These are phyloP conservation scores for Galeopterus variegatus DNA, from an alignment of 2,113 vertebrate genomes.

Conservation along the genomic window DNA sequence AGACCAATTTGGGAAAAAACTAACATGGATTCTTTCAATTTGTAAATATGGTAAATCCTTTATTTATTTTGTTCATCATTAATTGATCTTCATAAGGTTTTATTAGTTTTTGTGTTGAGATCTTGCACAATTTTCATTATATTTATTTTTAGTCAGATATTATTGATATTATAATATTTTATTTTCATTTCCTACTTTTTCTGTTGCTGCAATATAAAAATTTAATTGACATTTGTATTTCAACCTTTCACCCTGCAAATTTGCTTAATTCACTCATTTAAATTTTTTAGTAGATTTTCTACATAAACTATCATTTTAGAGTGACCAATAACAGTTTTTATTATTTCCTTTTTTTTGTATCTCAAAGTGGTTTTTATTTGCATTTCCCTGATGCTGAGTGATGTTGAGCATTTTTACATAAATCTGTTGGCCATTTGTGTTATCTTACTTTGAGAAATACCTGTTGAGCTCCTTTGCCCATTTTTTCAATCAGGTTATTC, in stretches of 20 bases:
- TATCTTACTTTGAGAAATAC: no score
- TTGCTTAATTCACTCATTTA: background rate
- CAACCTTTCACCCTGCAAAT: background rate
- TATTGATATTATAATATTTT: background rate
- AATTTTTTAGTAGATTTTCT: background rate
- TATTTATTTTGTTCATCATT: background rate
- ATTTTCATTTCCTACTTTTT: background rate
- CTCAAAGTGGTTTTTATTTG: no score
- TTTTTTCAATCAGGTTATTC: no score
- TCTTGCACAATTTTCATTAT: background rate
- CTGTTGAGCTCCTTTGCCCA: no score
- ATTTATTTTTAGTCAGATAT: background rate
- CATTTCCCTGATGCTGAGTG: no score
- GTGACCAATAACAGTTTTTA: background rate
- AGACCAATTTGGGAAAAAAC: background rate
- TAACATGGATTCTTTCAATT: background rate
- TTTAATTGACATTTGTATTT: background rate
- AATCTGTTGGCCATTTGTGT: no score
- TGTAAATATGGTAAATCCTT: background rate
- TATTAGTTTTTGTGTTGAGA: background rate
- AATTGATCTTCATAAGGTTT: background rate
- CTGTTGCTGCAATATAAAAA: background rate
- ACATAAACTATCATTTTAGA: background rate
- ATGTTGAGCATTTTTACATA: no score
- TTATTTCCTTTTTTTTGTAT: background rate